Evolutionary conservation across 2,797 vertebrate genomes (phyloP), one percentile per base, ranked within the genome.

Genomic region (Gouania willdenowi): DNA sequence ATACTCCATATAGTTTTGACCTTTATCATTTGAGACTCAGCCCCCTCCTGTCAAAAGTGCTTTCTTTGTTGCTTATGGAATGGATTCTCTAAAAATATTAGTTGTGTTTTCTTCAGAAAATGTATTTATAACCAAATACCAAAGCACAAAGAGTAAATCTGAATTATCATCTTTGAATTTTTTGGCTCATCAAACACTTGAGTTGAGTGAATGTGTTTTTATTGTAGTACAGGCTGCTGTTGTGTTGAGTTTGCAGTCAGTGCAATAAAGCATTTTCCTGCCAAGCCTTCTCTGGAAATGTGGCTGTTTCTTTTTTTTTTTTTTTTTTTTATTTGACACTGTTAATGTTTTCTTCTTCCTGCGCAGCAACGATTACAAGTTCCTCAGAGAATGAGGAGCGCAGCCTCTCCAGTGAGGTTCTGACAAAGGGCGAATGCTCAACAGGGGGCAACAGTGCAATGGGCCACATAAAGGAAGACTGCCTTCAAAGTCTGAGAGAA

Each of bases 381-480:
- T 98, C 96, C 13, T 98, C 95, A 55, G 96, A 99, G 87, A 98
- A 98, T 26, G 96, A 97, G 72, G 96, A 98, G 62, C 94, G 93
- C 39, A 93, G 93, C 53, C 86, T 88, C 52, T 94, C 92, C 64
- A 95, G 92, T 70, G 84, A 97, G 74, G 91, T 94, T 47, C 92
- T 91, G 89, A 91, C 73, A 37, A 93, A 91, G 76, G 94, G 98
- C 26, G 88, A 92, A 31, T 81, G 85, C 60, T 71, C 87, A 7
- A 84, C 87, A 54, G 76, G 81, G 45, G 69, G 84, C 11, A 86
- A 85, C 18, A 78, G 84, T 16, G 61, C 85, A 13, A 84, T 82
- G 49, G 82, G 78, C 6, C 84, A 84, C 22, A 72, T 83, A 52
- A 87, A 79, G 30, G 73, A 81, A 44, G 87, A 91, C 66, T 82